Conservation (phyloP, 2,797 vertebrate species). For the Urophycis tenuis region DNA sequence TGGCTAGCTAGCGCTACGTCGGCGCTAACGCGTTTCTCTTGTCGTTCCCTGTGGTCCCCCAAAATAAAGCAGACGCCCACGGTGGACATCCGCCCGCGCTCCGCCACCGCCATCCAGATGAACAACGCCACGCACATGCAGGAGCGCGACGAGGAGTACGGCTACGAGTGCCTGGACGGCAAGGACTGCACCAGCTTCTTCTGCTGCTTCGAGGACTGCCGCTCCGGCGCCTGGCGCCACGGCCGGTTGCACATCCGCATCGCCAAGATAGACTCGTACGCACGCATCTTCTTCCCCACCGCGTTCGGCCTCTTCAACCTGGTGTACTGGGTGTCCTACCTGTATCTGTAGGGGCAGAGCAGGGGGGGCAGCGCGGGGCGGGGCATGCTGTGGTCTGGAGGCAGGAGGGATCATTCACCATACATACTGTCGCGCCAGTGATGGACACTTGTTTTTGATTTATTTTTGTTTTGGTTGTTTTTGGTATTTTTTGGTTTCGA, state of each 20-base stretch:
- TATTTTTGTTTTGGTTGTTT: constrained; percentile 12
- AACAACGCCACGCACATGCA: constrained; percentile 99
- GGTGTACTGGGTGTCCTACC: constrained; percentile 98
- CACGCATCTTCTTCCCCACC: constrained; percentile 96
- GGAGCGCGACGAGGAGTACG: constrained; percentile 96
- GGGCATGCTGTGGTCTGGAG: not conserved
- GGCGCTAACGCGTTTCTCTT: not conserved
- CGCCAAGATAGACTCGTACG: constrained; percentile 98
- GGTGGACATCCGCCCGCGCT: constrained; percentile 95
- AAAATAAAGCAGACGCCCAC: constrained; percentile 84
- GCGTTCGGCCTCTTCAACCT: constrained; percentile 97
- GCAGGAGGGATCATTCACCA: constrained; percentile 33
- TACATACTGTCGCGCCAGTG: constrained; percentile 48
- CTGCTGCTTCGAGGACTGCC: constrained; percentile 98
- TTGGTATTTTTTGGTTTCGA: constrained; percentile 17
- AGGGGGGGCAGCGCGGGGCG: not conserved
- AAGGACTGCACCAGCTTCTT: constrained; percentile 99
- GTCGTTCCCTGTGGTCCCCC: not conserved
- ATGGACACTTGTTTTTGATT: constrained; percentile 44
- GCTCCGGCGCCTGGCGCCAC: constrained; percentile 95
- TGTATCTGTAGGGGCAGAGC: constrained; percentile 80
- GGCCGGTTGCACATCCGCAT: constrained; percentile 96
- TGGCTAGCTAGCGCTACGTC: not conserved
- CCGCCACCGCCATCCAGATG: constrained; percentile 97
- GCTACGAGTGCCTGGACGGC: constrained; percentile 96